Base-by-base conservation (phyloP, 2,888 invertebrate species). In the Drosophila demipolita region DNA sequence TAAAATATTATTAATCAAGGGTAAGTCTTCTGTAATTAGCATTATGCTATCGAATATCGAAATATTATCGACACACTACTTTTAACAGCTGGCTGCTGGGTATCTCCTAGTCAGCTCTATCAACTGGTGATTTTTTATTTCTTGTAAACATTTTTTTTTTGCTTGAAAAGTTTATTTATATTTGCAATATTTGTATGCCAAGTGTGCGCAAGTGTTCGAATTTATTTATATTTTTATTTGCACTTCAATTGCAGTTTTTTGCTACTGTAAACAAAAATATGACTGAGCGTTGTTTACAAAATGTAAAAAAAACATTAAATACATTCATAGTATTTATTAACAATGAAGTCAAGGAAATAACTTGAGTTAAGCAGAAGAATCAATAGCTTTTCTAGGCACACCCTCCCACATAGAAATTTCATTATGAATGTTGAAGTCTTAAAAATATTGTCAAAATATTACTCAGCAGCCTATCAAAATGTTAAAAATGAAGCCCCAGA, bases 201-300 rank as follows among this genome's bases (percentile, higher is more conserved):
- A 23, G 45, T 48, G 48, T 38, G 55, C 23, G 8, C 48, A 57
- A 57, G 58, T 72, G 29, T 63, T 63, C 15, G n/a, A 32, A 74
- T 68, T 60, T 74, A 73, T 73, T 67, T 74, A 50, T 74, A 66
- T 73, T 59, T 74, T 50, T 57, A 60, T 67, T 67, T 67, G 33
- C 52, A 59, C 59, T 58, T 35, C 57, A 53, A 49, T 73, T 74
- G 59, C 62, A 63, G 49, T 50, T 50, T 50, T 50, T 38, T 45
- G 48, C 68, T 11, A 23, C 45, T 15, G 45, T 15, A 45, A 8
- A 45, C 9, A 71, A 58, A 33, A 53, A 48, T 36, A 45, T 20
- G n/a, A 32, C 45, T 5, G 26, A 49, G 17, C 49, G 33, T 54
- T 67, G 69, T 50, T 61, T 38, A 57, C 38, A 54, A 29, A n/a